phyloP scores from a whole-genome alignment of 2,113 vertebrate genomes.

The Crypturellus undulatus region DNA sequence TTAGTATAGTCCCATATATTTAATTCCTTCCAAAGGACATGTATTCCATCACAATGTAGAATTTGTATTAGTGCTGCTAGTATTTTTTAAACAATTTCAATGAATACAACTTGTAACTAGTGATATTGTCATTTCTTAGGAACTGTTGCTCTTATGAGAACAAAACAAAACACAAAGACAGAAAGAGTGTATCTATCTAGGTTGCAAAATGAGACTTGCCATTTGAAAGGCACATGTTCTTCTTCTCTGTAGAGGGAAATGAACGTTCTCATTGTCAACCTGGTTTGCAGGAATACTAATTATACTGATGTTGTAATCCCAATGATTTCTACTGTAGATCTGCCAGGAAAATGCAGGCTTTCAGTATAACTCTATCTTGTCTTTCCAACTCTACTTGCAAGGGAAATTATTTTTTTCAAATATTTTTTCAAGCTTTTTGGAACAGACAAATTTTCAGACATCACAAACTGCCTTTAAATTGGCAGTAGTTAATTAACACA shows the following conservation, averaged over 20 bases:
- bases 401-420: background rate
- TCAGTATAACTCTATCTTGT: background rate
- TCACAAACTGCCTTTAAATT: background rate
- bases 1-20: background rate
- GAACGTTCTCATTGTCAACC: background rate
- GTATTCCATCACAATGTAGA: background rate
- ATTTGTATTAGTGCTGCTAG: background rate
- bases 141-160: background rate
- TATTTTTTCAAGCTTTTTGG: background rate
- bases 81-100: conserved; percentile 35
- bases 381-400: background rate
- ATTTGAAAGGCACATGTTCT: conserved; percentile 10
- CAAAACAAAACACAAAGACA: background rate
- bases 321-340: background rate
- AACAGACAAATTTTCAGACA: background rate
- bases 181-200: conserved; percentile 7
- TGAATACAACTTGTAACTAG: conserved; percentile 19
- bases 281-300: conserved; percentile 14
- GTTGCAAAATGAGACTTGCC: conserved; percentile 24
- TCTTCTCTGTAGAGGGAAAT: conserved; percentile 3
- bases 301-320: background rate
- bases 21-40: background rate
- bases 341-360: conserved; percentile 1
- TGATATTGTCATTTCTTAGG: conserved; percentile 3
- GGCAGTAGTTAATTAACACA: background rate